Base-by-base conservation (phyloP, 1,140 invertebrate species). In the Idris sp. region DNA sequence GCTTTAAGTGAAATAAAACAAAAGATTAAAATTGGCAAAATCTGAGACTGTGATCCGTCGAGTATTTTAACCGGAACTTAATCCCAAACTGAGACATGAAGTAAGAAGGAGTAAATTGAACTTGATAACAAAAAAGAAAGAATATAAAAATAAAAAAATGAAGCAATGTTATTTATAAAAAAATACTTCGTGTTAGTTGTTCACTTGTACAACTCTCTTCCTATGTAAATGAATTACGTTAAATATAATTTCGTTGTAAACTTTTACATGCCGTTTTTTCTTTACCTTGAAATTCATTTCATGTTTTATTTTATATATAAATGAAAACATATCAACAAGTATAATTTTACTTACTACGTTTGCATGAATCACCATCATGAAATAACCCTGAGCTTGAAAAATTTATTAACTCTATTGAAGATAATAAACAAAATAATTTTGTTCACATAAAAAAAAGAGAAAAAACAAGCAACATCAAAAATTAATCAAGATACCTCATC, bases 181-280 rank as follows among this genome's bases (percentile, higher is more conserved):
- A 25, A 51, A 51, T 48, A 61, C n/a, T 64, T 72, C 36, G 49
- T 56, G 40, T 62, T 71, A 59, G 58, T 73, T 72, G 56, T 73
- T 59, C 44, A 35, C 16, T 2, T 64, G 64, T 69, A 59, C 62
- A 76, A 68, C 58, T 76, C 51, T 58, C 65, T 76, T 68, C 61
- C 61, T 76, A 72, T 73, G 68, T 76, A 73, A 76, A 72, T 73
- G 64, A 73, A 73, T 73, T 64, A 68, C 19, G 44, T 41, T 76
- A 69, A 76, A 76, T 76, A 73, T 68, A 76, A 73, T 68, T 72
- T 65, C 62, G 67, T 68, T 56, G 62, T 76, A 58, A 46, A 22
- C 72, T 73, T 76, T 76, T 76, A 67, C 18, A 48, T 7, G 15
- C 2, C 2, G 31, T 53, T 74, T 22, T 35, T 4, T 8, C 25